phyloP scores from a whole-genome alignment of 1,140 invertebrate genomes.

The Meloidogyne chitwoodi region DNA sequence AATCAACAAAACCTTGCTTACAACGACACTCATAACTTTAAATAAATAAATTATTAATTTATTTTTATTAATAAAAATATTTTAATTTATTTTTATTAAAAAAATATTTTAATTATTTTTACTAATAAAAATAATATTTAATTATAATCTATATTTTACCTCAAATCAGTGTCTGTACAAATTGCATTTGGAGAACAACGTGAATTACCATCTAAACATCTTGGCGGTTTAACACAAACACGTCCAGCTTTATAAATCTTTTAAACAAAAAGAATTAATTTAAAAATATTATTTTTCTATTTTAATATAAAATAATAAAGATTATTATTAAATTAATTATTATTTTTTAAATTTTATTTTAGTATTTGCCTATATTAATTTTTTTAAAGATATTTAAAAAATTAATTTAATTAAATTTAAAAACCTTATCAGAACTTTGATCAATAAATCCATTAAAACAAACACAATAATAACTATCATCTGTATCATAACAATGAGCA shows the following conservation, averaged over 20 bases:
- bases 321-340: too few species aligned
- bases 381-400: too few species aligned
- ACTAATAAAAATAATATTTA: background rate
- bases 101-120: too few species aligned
- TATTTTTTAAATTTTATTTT: too few species aligned
- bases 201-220: constrained; percentile 46
- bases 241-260: constrained; percentile 48
- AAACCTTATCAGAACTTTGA: constrained; percentile 38
- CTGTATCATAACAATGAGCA: constrained; percentile 56
- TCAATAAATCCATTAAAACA: constrained; percentile 53
- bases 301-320: too few species aligned
- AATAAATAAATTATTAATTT: background rate
- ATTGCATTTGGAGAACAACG: constrained; percentile 60
- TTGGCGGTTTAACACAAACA: constrained; percentile 48
- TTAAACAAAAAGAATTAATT: too few species aligned
- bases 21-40: constrained; percentile 59
- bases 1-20: constrained; percentile 60
- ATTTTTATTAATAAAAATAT: too few species aligned
- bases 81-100: too few species aligned
- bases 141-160: too few species aligned
- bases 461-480: constrained; percentile 54
- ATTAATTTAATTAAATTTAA: too few species aligned
- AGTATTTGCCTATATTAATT: too few species aligned
- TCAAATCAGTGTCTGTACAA: constrained; percentile 59
- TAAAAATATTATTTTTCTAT: too few species aligned